A percentile compares a stretch with the other conserved stretches of the same genome.
These are phyloP conservation scores for Drosophila rubida DNA, from an alignment of 2,888 invertebrate genomes.

Conservation along the genomic window DNA sequence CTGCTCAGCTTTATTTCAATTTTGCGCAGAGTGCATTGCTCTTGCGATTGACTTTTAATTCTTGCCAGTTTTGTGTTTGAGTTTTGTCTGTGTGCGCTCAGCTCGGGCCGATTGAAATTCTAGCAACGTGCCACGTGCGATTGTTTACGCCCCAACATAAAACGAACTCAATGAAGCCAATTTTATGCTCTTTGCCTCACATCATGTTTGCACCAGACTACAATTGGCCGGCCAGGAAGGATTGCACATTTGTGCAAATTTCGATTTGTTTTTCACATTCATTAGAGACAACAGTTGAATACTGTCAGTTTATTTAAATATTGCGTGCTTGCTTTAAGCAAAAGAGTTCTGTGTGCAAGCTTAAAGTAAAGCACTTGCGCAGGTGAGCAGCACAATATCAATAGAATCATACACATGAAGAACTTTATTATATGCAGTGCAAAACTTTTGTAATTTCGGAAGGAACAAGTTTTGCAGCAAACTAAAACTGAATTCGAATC, in stretches of 20 bases:
- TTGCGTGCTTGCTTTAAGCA: constrained; percentile 29
- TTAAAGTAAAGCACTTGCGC: constrained; percentile 21
- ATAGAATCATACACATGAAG: constrained; percentile 1
- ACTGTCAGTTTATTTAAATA: not conserved
- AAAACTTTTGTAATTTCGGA: constrained; percentile 59
- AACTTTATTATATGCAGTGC: constrained; percentile 47
- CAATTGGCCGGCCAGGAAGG: constrained; percentile 1
- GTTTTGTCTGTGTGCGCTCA: constrained; percentile 2
- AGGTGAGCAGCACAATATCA: constrained; percentile 27
- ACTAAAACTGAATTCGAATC: constrained; percentile 45
- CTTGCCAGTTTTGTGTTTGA: constrained; percentile 19
- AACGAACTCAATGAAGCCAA: constrained; percentile 1
- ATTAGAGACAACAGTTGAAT: not conserved
- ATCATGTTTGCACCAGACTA: not conserved
- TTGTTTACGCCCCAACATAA: not conserved
- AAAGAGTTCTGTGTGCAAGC: constrained; percentile 8
- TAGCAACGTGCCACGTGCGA: constrained; percentile 45
- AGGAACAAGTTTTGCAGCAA: constrained; percentile 47
- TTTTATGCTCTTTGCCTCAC: constrained; percentile 6
- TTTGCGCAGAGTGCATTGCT: constrained; percentile 15
- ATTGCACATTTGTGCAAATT: not conserved
- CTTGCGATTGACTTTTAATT: constrained; percentile 25
- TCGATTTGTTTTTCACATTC: not conserved
- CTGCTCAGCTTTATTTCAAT: not conserved
- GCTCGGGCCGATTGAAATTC: constrained; percentile 55